Evolutionary conservation across 2,888 invertebrate genomes (phyloP).

Genomic region (Trichopria drosophilae): DNA sequence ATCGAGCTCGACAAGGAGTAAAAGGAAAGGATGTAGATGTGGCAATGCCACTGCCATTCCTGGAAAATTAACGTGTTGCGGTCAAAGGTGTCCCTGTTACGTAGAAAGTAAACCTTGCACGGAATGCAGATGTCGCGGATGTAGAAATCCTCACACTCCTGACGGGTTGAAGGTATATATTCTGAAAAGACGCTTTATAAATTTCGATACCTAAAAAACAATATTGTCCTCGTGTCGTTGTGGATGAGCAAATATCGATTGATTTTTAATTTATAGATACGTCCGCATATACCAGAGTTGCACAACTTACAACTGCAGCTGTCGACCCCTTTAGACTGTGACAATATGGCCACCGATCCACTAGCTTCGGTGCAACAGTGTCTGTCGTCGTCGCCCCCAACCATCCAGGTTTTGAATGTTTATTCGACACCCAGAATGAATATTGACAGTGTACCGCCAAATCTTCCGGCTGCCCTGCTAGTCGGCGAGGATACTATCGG

Average conservation of each 20-base stretch:
- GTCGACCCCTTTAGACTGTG: conserved; percentile 53
- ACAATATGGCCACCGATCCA: conserved; percentile 47
- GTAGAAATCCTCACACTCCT: conserved; percentile 85
- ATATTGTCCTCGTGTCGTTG: conserved; percentile 8
- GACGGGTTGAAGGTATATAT: conserved; percentile 74
- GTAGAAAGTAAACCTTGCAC: conserved; percentile 86
- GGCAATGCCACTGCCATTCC: conserved; percentile 88
- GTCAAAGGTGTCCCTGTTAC: conserved; percentile 92
- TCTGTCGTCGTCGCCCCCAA: conserved; percentile 53
- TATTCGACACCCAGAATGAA: conserved; percentile 56
- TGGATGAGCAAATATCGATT: background rate
- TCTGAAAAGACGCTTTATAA: background rate
- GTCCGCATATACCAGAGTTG: conserved; percentile 70
- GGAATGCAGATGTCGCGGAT: conserved; percentile 89
- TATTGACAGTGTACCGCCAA: conserved; percentile 56
- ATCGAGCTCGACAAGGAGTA: conserved; percentile 55
- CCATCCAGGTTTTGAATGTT: conserved; percentile 58
- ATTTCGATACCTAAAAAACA: conserved; percentile 1
- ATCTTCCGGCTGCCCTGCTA: conserved; percentile 56
- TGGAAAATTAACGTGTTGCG: conserved; percentile 89
- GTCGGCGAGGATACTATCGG: conserved; percentile 58
- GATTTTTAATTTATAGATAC: conserved; percentile 60
- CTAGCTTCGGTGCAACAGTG: conserved; percentile 54
- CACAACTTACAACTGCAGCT: conserved; percentile 65
- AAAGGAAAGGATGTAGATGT: conserved; percentile 83